Evolutionary conservation across 1,140 invertebrate species (phyloP).

Genomic region (Pogonomyrmex barbatus): DNA sequence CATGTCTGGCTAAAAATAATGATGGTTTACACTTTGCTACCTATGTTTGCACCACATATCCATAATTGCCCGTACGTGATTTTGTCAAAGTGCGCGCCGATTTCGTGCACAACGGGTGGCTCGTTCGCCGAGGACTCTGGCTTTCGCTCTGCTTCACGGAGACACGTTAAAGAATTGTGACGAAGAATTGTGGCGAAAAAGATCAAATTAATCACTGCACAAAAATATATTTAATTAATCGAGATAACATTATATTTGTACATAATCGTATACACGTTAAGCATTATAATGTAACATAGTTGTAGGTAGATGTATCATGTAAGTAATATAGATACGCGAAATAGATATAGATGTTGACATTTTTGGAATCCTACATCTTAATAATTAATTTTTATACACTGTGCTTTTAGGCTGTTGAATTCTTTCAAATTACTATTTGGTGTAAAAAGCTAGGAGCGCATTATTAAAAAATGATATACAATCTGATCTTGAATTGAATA

Average conservation of each 20-base stretch:
- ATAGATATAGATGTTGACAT: neutral
- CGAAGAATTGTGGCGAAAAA: neutral
- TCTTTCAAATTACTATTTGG: neutral
- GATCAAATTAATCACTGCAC: neutral
- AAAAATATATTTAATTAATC: neutral
- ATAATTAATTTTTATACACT: neutral
- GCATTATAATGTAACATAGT: neutral
- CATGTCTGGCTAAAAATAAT: conserved; percentile 81
- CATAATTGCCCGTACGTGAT: conserved; percentile 67
- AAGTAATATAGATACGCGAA: neutral
- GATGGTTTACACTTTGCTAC: conserved; percentile 82
- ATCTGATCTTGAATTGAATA: neutral
- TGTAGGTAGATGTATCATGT: neutral
- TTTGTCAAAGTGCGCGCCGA: conserved; percentile 55
- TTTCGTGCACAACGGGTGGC: conserved; percentile 69
- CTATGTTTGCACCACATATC: conserved; percentile 77
- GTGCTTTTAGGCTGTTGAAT: neutral
- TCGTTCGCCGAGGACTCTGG: neutral
- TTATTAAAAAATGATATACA: neutral
- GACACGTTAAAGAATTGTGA: neutral
- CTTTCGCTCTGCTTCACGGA: conserved; percentile 1
- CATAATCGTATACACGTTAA: too few species aligned
- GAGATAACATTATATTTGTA: too few species aligned
- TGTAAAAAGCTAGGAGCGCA: neutral
- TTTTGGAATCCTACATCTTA: neutral